phyloP scores from a whole-genome alignment of 2,888 invertebrate species.

The Spodoptera picta region DNA sequence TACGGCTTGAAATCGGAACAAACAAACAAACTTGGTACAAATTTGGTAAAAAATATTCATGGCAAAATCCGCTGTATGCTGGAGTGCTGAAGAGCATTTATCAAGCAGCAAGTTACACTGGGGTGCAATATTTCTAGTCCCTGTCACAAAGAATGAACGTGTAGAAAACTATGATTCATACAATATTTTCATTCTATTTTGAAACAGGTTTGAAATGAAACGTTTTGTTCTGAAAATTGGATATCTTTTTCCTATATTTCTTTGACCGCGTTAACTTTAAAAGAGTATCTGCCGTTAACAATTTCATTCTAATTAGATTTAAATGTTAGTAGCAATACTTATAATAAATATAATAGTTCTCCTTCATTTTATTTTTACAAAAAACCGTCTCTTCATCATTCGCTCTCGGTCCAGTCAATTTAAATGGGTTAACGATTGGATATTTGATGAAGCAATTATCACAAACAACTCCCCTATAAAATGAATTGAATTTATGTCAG shows the following conservation, averaged over 20 bases:
- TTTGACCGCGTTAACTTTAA: too few species aligned
- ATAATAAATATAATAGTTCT: too few species aligned
- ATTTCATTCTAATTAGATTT: too few species aligned
- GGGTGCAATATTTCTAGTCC: conserved; percentile 22
- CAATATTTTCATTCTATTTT: background rate
- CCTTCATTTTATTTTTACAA: too few species aligned
- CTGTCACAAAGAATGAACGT: conserved; percentile 12
- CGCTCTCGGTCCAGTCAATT: too few species aligned
- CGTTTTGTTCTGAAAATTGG: background rate
- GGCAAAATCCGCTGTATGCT: conserved; percentile 5
- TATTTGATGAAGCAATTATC: background rate
- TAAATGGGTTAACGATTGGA: background rate
- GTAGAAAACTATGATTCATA: conserved; percentile 10
- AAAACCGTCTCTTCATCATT: too few species aligned
- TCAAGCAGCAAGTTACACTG: conserved; percentile 24
- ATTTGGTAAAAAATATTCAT: conserved; percentile 16
- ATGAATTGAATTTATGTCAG: background rate
- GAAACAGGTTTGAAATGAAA: background rate
- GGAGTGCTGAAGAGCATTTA: conserved; percentile 29
- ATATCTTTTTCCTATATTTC: too few species aligned
- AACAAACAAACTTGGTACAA: too few species aligned
- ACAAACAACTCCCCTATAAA: background rate
- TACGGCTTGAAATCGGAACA: too few species aligned
- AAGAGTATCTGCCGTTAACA: too few species aligned
- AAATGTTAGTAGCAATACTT: too few species aligned